Evolutionary conservation across 2,113 vertebrate genomes (phyloP), one percentile per base, ranked within the genome.

Genomic region (Columba livia): DNA sequence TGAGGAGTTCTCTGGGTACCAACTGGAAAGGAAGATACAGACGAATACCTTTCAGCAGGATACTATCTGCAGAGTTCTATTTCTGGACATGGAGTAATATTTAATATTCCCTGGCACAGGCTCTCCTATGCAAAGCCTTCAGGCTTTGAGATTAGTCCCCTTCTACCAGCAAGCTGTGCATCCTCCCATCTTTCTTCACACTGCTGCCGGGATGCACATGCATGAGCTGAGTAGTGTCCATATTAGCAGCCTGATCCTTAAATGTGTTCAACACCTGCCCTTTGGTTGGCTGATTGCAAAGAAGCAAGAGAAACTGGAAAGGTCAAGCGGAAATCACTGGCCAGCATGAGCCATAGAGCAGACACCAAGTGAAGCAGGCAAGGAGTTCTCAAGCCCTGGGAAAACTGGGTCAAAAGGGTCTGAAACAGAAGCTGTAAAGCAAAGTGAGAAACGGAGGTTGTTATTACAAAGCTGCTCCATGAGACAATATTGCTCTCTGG

Each of bases 141-240:
- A 79, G 42, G 47, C 25, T 86, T 53, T 89, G 58, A 72, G 56
- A 90, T 53, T 38, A 73, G 18, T 53, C 14, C 11, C 26, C 38
- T 64, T 77, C 38, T n/a, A 51, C 40, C 53, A 85, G 51, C 31
- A 54, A 89, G 31, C 20, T 74, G 10, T 47, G 32, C 17, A 12
- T 42, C 28, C 56, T 72, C 47, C 29, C 0, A 0, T n/a, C 50
- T 29, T 8, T 60, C 57, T 42, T 62, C 12, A 44, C 0, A 0
- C n/a, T 62, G 44, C 70, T 72, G 44, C 57, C 85, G 70, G 48
- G 66, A 60, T 42, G 78, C 17, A n/a, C 38, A 71, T 26, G 26
- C 47, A 25, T 10, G 28, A 47, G 28, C 64, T 61, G 48, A 73
- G 50, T 5, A 38, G 14, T 40, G 20, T 34, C 19, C 3, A 1